These are phyloP conservation scores for Danio tinwini DNA, from an alignment of 2,797 vertebrate species.

Conservation along the genomic window DNA sequence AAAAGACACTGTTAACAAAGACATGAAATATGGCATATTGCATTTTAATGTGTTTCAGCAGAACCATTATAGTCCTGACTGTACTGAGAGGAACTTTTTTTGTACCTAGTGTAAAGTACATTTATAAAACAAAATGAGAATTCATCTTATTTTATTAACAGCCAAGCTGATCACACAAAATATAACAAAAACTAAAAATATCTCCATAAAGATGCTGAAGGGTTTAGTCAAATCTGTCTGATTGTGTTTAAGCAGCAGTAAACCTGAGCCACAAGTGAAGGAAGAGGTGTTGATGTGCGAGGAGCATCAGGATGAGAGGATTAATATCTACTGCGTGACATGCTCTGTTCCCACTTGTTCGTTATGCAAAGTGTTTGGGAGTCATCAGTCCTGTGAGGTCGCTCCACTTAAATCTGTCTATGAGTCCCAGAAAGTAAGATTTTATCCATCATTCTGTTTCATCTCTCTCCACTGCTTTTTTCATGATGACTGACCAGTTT, in stretches of 20 bases:
- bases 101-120: too few relatives aligned
- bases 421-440: constrained; percentile 86
- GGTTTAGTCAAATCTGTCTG: neutral
- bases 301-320: constrained; percentile 89
- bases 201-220: too few relatives aligned
- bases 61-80: too few relatives aligned
- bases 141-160: too few relatives aligned
- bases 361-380: constrained; percentile 94
- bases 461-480: neutral
- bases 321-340: constrained; percentile 94
- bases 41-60: too few relatives aligned
- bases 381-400: constrained; percentile 91
- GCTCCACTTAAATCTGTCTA: constrained; percentile 88
- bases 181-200: too few relatives aligned
- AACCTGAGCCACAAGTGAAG: constrained; percentile 80
- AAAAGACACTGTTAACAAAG: too few relatives aligned
- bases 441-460: neutral
- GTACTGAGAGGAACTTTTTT: too few relatives aligned
- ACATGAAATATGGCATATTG: too few relatives aligned
- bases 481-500: neutral
- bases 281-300: constrained; percentile 87
- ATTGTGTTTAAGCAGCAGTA: constrained; percentile 58
- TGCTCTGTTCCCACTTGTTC: constrained; percentile 93
- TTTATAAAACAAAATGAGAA: too few relatives aligned
- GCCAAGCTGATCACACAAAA: too few relatives aligned